Evolutionary conservation across 1,140 invertebrate genomes (phyloP).

Genomic region (Pristionchus pacificus): DNA sequence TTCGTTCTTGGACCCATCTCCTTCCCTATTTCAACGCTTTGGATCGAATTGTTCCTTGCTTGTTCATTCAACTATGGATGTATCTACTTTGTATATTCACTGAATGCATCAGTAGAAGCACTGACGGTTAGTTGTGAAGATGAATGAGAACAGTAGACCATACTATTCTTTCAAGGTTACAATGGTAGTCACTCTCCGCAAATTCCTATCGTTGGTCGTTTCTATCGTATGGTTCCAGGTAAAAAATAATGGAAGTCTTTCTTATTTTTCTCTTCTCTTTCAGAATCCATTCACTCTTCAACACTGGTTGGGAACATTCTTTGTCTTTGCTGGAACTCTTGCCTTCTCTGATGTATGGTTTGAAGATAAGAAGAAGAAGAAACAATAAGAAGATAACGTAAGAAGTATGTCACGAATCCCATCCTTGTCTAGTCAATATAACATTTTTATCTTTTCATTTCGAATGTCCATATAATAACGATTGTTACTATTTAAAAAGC

Average conservation of each 20-base stretch:
- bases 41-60: slow-evolving; percentile 78
- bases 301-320: slow-evolving; percentile 84
- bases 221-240: slow-evolving; percentile 84
- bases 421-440: too few relatives aligned
- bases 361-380: background rate
- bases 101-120: slow-evolving; percentile 88
- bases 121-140: slow-evolving; percentile 69
- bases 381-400: background rate
- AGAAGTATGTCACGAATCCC: too few relatives aligned
- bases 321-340: slow-evolving; percentile 87
- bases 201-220: slow-evolving; percentile 87
- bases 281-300: slow-evolving; percentile 80
- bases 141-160: background rate
- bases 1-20: slow-evolving; percentile 51
- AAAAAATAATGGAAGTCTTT: too few relatives aligned
- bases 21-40: slow-evolving; percentile 69
- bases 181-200: slow-evolving; percentile 86
- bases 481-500: too few relatives aligned
- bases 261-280: too few relatives aligned
- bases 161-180: slow-evolving; percentile 62
- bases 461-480: too few relatives aligned
- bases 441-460: too few relatives aligned
- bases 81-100: slow-evolving; percentile 84
- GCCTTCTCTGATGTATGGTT: slow-evolving; percentile 75
- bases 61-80: slow-evolving; percentile 73